A percentile compares a stretch with the other conserved stretches of the same genome.
phyloP scores from a whole-genome alignment of 2,888 invertebrate genomes.

The Orthosia incerta region DNA sequence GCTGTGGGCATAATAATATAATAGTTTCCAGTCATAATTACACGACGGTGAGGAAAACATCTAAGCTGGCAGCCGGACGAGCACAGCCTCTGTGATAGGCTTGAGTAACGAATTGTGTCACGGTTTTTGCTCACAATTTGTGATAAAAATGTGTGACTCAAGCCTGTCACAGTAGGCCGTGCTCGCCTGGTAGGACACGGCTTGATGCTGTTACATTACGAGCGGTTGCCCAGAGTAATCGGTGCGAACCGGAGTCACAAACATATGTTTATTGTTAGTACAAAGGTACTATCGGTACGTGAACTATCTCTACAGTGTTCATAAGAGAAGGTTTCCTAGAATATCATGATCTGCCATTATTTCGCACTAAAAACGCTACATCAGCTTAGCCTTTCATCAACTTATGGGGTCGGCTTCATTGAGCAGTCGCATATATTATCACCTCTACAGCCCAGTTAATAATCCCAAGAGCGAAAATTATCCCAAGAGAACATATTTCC shows the following conservation, averaged over 20 bases:
- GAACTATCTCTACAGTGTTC: background rate
- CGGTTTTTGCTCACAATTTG: no score
- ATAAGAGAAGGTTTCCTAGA: background rate
- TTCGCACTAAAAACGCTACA: no score
- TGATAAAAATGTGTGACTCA: no score
- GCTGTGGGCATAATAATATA: no score
- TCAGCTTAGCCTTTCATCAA: background rate
- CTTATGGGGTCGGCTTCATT: background rate
- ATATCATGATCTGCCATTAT: background rate
- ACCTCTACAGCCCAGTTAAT: background rate
- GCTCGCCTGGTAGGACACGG: background rate
- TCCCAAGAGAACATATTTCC: no score
- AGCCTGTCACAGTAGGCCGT: no score
- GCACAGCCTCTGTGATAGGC: no score
- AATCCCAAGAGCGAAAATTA: no score
- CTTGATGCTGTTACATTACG: conserved; percentile 38
- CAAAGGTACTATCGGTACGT: background rate
- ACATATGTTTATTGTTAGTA: background rate
- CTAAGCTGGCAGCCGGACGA: conserved; percentile 32
- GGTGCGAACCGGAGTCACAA: conserved; percentile 32
- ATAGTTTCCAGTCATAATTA: no score
- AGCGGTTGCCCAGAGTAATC: conserved; percentile 30
- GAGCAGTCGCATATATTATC: no score
- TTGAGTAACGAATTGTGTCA: no score
- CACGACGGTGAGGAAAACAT: conserved; percentile 26